These are phyloP conservation scores for Propithecus deckenii DNA, from an alignment of 2,797 vertebrate species.

Conservation along the genomic window DNA sequence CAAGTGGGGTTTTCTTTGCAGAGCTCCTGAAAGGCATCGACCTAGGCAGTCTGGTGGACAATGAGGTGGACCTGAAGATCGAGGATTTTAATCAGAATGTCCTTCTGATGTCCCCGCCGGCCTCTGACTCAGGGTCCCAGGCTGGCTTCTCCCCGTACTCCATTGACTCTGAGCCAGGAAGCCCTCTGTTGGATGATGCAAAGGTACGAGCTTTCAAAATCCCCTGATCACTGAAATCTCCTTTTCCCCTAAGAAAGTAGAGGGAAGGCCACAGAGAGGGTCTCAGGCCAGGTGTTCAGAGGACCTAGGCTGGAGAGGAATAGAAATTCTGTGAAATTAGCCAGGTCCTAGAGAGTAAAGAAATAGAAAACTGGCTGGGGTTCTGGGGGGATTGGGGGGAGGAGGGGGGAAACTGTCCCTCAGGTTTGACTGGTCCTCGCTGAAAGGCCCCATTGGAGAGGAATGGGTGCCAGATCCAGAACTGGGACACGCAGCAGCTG, in stretches of 20 bases:
- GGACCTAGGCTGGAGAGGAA: background rate
- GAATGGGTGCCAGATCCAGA: background rate
- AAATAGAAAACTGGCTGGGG: background rate
- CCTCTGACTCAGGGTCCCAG: constrained; percentile 95
- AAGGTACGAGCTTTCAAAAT: constrained; percentile 82
- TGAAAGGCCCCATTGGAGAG: background rate
- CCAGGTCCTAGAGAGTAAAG: background rate
- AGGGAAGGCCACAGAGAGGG: background rate
- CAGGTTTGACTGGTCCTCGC: background rate
- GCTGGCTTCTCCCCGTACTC: constrained; percentile 95
- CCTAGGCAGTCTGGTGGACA: constrained; percentile 88
- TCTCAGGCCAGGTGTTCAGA: background rate
- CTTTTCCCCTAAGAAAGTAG: background rate
- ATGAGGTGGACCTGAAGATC: constrained; percentile 87
- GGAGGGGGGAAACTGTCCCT: background rate
- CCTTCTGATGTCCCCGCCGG: constrained; percentile 96
- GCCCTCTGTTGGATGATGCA: constrained; percentile 92
- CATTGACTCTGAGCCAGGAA: constrained; percentile 96
- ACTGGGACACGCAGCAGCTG: background rate
- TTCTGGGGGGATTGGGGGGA: background rate
- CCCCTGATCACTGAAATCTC: background rate
- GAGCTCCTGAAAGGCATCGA: constrained; percentile 90
- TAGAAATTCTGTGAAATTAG: background rate
- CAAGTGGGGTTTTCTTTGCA: constrained; percentile 79
- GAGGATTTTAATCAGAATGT: constrained; percentile 95